Conservation (phyloP, 2,113 vertebrate genomes). For the Pluvianellus socialis region DNA sequence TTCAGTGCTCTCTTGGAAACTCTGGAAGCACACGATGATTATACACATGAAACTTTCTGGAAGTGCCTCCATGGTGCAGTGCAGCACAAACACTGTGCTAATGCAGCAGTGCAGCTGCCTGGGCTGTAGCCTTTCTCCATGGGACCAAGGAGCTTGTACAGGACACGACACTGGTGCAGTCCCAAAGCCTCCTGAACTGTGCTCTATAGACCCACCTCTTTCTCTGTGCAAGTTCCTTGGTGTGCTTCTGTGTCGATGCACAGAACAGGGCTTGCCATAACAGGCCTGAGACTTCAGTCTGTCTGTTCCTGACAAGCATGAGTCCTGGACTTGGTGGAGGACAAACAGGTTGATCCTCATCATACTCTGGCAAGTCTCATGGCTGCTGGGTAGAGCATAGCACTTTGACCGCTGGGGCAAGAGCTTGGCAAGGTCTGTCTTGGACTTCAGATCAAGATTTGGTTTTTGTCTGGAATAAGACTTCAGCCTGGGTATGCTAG, state of each 20-base stretch:
- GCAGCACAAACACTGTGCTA: background rate
- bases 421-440: background rate
- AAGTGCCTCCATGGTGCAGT: background rate
- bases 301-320: background rate
- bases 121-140: background rate
- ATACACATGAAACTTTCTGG: background rate
- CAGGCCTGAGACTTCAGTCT: background rate
- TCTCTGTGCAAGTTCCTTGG: background rate
- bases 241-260: background rate
- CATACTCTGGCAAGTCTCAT: background rate
- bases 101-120: background rate
- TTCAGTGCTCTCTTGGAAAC: background rate
- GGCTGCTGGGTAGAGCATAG: background rate
- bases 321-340: background rate
- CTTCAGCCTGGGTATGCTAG: background rate
- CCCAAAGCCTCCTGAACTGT: background rate
- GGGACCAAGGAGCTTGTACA: background rate
- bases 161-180: background rate
- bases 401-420: fast-evolving
- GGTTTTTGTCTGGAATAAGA: background rate
- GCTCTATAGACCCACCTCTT: background rate
- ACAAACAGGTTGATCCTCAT: background rate
- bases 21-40: fast-evolving
- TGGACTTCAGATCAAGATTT: background rate
- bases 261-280: background rate